A percentile compares a stretch with the other conserved stretches of the same genome.
These are phyloP conservation scores for Poecilia picta DNA, from an alignment of 2,797 vertebrate species.

Conservation along the genomic window DNA sequence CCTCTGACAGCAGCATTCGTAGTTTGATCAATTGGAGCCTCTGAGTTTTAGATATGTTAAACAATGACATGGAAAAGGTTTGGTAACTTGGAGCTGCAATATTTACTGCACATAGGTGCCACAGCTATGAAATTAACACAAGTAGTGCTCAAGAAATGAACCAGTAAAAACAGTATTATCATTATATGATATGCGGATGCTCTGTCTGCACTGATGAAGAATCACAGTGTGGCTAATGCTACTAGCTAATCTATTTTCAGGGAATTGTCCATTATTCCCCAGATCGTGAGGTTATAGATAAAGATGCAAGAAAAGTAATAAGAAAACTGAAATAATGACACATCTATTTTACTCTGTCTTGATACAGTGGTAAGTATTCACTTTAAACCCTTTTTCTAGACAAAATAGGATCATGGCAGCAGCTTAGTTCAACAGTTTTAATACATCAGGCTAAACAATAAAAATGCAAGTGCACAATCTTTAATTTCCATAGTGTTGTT, in stretches of 20 bases:
- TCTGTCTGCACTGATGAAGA: background rate
- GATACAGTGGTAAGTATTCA: background rate
- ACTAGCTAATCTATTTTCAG: background rate
- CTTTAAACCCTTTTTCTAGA: background rate
- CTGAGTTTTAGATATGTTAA: background rate
- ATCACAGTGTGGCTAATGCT: background rate
- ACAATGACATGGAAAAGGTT: background rate
- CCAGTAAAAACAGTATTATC: background rate
- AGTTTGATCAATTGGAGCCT: background rate
- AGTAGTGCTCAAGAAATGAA: background rate
- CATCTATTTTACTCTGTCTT: background rate
- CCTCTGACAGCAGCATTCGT: background rate
- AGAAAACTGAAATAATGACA: background rate
- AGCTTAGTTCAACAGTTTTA: background rate
- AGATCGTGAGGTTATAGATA: background rate
- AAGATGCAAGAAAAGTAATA: background rate
- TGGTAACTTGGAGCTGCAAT: background rate
- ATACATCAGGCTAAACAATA: background rate
- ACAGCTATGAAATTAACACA: background rate
- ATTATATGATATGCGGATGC: background rate
- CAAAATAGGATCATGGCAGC: background rate
- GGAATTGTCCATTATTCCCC: background rate
- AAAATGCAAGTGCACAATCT: conserved; percentile 41
- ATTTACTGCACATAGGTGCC: background rate
- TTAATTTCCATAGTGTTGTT: conserved; percentile 35